phyloP scores from a whole-genome alignment of 2,888 invertebrate genomes.

The Leucoptera coffeella region DNA sequence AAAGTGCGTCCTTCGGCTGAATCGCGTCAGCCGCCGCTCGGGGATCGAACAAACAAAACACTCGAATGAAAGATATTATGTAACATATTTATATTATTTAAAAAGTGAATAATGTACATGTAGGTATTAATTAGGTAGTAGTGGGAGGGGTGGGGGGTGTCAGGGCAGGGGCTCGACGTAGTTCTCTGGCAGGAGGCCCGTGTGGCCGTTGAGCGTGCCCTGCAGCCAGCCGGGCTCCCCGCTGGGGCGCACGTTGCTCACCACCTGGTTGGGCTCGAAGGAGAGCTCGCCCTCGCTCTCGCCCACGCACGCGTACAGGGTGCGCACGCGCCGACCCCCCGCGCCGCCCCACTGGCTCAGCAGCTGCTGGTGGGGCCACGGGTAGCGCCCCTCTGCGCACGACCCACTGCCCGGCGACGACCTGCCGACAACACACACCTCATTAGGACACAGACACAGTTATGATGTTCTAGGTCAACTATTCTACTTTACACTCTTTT shows the following conservation, averaged over 20 bases:
- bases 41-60: no score
- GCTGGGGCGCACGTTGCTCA: slow-evolving; percentile 89
- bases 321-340: slow-evolving; percentile 78
- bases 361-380: slow-evolving; percentile 35
- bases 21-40: no score
- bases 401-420: slow-evolving; percentile 5
- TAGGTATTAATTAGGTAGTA: slow-evolving; percentile 11
- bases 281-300: slow-evolving; percentile 96
- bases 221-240: slow-evolving; percentile 98
- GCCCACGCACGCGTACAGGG: slow-evolving; percentile 92
- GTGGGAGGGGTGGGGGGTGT: slow-evolving; percentile 13
- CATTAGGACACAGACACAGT: no score
- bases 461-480: no score
- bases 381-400: slow-evolving; percentile 15
- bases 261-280: slow-evolving; percentile 97
- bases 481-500: no score
- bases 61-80: slow-evolving; percentile 7
- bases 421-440: slow-evolving; percentile 1
- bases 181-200: slow-evolving; percentile 92
- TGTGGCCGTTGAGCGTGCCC: slow-evolving; percentile 86
- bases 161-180: slow-evolving; percentile 86
- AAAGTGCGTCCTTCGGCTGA: no score
- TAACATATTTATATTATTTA: slow-evolving; percentile 39
- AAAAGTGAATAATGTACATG: slow-evolving; percentile 45
- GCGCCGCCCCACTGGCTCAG: slow-evolving; percentile 49